Base-by-base conservation (phyloP, 2,113 vertebrate genomes). In the Mastomys natalensis region DNA sequence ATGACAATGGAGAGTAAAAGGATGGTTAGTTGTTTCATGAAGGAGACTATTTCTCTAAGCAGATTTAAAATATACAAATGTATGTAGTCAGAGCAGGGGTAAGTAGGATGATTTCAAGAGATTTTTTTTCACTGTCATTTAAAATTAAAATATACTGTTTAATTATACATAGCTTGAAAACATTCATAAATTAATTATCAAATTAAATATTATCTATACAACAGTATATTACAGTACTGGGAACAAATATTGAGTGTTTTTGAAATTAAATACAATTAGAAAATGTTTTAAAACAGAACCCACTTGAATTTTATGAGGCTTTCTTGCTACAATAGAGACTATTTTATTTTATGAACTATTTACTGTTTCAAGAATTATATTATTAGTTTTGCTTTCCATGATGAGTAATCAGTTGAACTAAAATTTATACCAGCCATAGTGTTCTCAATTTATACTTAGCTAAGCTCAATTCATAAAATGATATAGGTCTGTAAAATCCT, bases 61-160 rank as follows among this genome's bases (percentile, higher is more conserved):
- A 74, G 0, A 70, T 7, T 66, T 51, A 89, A 95, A 95, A 94
- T 78, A 94, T 2, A 70, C 74, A 68, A 94, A 94, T 53, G 13
- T 85, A 53, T 92, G 9, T 8, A 88, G 64, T 89, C 64, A 90
- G 58, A 95, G 77, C 66, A 43, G 85, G 81, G 6, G 9, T 10
- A n/a, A 7, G 5, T 40, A 86, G 45, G 48, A 21, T 8, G 78
- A 87, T 31, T 95, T 51, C 45, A 87, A 97, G 16, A 91, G 26
- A 11, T 68, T 73, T 92, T 76, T 91, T 96, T 97, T 89, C 24
- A 91, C 40, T 93, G 78, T 86, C 43, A 87, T 91, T 98, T 95
- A 73, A 89, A 97, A 95, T 82, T 94, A 95, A 97, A 96, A 94
- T 95, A 97, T 88, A 95, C 74, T 68, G 68, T 93, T 98, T 89